Percentiles rank a stretch among this genome's conserved stretches.
Evolutionary conservation across 2,888 invertebrate genomes (phyloP).

Genomic region (Dermolepida albohirtum): DNA sequence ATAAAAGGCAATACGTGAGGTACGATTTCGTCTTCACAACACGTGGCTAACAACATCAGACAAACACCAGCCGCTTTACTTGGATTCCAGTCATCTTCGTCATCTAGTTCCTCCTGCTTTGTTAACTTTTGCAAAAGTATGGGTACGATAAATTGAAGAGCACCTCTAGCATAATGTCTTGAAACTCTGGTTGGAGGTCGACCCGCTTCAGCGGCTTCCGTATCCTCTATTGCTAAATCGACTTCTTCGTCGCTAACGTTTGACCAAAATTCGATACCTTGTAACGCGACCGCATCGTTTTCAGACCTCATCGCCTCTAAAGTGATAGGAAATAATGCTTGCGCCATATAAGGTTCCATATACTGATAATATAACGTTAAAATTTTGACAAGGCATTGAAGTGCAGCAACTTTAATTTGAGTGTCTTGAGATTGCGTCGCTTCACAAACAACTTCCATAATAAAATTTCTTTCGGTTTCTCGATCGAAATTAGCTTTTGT

Average conservation of each 20-base stretch:
- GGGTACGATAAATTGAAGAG: slow-evolving; percentile 93
- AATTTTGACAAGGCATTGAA: slow-evolving; percentile 98
- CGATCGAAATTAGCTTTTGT: slow-evolving; percentile 98
- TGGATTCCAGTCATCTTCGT: slow-evolving; percentile 99
- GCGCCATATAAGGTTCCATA: slow-evolving; percentile 99
- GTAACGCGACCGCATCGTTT: slow-evolving; percentile 94
- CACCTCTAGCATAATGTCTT: slow-evolving; percentile 98
- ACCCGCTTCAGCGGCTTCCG: slow-evolving; percentile 94
- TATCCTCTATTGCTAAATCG: slow-evolving; percentile 92
- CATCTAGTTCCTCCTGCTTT: slow-evolving; percentile 97
- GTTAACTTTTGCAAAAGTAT: slow-evolving; percentile 94
- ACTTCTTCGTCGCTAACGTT: slow-evolving; percentile 99
- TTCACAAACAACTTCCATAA: slow-evolving; percentile 99
- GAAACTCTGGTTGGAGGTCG: slow-evolving; percentile 94
- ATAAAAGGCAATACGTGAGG: slow-evolving; percentile 96
- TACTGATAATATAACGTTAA: slow-evolving; percentile 98
- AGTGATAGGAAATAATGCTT: slow-evolving; percentile 97
- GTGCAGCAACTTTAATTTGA: slow-evolving; percentile 93
- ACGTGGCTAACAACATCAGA: slow-evolving; percentile 95
- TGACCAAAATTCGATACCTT: slow-evolving; percentile 99
- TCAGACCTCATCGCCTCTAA: slow-evolving; percentile 98
- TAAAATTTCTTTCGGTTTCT: slow-evolving; percentile 96
- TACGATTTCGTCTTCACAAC: slow-evolving; percentile 98
- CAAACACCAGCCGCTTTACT: slow-evolving; percentile 99
- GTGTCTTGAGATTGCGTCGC: slow-evolving; percentile 94